Evolutionary conservation across 2,113 vertebrate genomes (phyloP), one percentile per base, ranked within the genome.

Genomic region (Hippocampus guttulatus): DNA sequence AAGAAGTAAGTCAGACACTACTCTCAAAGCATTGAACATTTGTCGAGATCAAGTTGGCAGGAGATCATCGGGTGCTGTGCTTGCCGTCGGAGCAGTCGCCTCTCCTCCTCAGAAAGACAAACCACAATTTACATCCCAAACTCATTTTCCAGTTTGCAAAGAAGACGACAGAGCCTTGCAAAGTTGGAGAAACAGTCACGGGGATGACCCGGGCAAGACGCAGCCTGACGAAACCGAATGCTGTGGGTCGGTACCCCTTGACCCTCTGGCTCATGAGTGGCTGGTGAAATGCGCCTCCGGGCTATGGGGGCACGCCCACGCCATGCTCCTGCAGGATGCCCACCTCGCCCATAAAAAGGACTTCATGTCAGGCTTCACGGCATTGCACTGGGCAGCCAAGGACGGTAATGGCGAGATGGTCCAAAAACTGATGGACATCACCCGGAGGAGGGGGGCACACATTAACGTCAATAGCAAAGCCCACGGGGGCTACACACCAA

Each of bases 341-440:
- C 88, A 88, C 38, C 84, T 98, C 77, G 94, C 92, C 0, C 90
- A 89, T 55, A 96, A 91, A 67, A 92, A 88, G 73, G 95, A 95
- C 84, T 98, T 98, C 90, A 93, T 97, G 77, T 96, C 94, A 0
- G 97, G 97, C 0, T 98, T 95, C 92, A 98, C 96, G 0, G 95
- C 94, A 1, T 88, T 99, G 43, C 97, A 99, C 81, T 99, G 97
- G 97, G 96, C 97, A 0, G 95, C 96, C 43, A 99, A 99, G 81
- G 93, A 84, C 0, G 96, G 95, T 65, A 93, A 93, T 87, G 74
- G 86, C 0, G 92, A 94, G 74, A 95, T 94, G 92, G 85, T 95
- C 58, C 84, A 85, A 5, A 93, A 92, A 47, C 86, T 99, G 71
- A 88, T 97, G 62, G 89, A 93, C 0, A 67, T 89, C 6, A 88